Conservation (phyloP, 2,888 invertebrate species). For the Pimpla rufipes region DNA sequence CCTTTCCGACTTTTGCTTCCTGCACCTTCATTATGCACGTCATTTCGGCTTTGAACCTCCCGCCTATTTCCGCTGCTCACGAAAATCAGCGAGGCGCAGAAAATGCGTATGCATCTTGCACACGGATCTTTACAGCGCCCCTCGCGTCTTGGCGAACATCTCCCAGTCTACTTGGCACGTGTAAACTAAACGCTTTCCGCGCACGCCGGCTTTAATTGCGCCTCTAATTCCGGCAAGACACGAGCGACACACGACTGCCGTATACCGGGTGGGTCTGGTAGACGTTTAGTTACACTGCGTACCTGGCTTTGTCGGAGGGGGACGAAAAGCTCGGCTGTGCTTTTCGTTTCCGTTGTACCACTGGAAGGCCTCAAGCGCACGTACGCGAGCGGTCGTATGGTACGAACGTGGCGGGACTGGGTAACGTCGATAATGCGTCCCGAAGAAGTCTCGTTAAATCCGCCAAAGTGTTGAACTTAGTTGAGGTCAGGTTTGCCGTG, state of each 20-base stretch:
- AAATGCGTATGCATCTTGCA: not conserved
- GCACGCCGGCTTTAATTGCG: constrained; percentile 60
- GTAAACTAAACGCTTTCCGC: constrained; percentile 58
- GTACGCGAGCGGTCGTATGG: constrained; percentile 66
- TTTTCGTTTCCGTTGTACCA: constrained; percentile 16
- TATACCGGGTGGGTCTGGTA: constrained; percentile 31
- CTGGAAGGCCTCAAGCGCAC: constrained; percentile 51
- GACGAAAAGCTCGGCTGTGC: constrained; percentile 31
- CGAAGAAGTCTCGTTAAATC: constrained; percentile 69
- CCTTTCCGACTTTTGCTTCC: not conserved
- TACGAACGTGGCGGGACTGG: constrained; percentile 68
- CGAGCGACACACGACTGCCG: constrained; percentile 10
- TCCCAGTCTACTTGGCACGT: constrained; percentile 42
- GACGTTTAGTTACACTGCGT: constrained; percentile 28
- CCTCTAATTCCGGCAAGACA: constrained; percentile 53
- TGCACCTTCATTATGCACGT: not conserved
- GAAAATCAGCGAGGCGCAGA: constrained; percentile 25
- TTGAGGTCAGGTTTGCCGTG: constrained; percentile 62
- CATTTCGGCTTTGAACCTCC: constrained; percentile 20
- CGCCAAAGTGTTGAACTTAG: constrained; percentile 70
- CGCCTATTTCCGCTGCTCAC: not conserved
- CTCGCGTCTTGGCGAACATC: not conserved
- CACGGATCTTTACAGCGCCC: not conserved
- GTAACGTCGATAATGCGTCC: constrained; percentile 69
- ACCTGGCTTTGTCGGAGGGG: constrained; percentile 14